phyloP scores from a whole-genome alignment of 1,140 invertebrate genomes.

The Anoplolepis gracilipes region DNA sequence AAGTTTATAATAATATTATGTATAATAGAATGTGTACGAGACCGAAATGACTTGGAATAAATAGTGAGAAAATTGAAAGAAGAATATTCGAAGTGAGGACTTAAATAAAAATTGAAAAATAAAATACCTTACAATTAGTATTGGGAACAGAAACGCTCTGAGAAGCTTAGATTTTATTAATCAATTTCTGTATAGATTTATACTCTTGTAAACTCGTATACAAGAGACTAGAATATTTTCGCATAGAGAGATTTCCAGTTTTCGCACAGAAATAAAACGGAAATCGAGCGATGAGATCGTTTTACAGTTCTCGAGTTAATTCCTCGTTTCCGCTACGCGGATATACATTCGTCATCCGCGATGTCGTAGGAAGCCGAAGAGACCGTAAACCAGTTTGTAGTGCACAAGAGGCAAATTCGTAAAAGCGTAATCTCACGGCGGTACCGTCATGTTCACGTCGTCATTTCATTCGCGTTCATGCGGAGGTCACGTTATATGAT shows the following conservation, averaged over 20 bases:
- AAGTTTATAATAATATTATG: too few species aligned
- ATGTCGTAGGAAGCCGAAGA: conserved; percentile 45
- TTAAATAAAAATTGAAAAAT: too few species aligned
- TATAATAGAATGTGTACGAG: too few species aligned
- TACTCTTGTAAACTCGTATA: background rate
- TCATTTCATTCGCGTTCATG: conserved; percentile 65
- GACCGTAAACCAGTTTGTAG: conserved; percentile 79
- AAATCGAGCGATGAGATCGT: conserved; percentile 25
- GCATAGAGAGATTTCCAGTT: background rate
- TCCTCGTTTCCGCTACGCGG: conserved; percentile 8
- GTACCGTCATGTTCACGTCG: conserved; percentile 58
- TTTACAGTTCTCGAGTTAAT: conserved; percentile 28
- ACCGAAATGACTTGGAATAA: too few species aligned
- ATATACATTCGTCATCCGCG: conserved; percentile 14
- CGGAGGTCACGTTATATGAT: conserved; percentile 75
- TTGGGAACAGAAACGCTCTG: background rate
- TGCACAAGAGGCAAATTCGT: conserved; percentile 80
- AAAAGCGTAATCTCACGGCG: conserved; percentile 81
- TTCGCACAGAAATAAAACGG: background rate
- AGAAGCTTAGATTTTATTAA: background rate
- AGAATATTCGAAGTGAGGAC: too few species aligned
- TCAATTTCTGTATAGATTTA: conserved; percentile 11
- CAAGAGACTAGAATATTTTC: background rate
- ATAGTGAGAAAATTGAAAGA: too few species aligned
- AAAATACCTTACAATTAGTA: background rate